Evolutionary conservation across 2,797 vertebrate genomes (phyloP).

Genomic region (Ciconia nigra): DNA sequence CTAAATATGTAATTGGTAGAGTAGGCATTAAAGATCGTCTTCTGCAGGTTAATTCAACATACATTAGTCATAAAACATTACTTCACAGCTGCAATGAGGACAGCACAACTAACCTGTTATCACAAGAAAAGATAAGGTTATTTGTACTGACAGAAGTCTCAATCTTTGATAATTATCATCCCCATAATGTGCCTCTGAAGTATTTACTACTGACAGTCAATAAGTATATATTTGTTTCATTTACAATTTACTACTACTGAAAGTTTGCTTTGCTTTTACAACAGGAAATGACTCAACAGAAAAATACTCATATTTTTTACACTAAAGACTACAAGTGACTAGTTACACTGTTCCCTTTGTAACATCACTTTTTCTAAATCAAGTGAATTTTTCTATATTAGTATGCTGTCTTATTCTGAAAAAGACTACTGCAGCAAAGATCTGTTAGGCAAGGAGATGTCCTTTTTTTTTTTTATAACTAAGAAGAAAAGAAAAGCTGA

Average conservation of each 20-base stretch:
- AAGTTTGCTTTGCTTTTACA: neutral
- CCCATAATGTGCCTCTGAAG: neutral
- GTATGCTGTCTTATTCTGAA: neutral
- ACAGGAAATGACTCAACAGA: neutral
- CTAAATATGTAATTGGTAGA: neutral
- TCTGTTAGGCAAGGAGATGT: neutral
- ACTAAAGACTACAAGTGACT: neutral
- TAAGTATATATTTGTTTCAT: neutral
- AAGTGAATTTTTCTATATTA: neutral
- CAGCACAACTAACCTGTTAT: neutral
- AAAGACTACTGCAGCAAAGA: neutral
- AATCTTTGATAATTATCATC: neutral
- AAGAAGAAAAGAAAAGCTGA: neutral
- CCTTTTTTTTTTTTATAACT: neutral
- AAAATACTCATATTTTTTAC: neutral
- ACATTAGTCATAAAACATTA: neutral
- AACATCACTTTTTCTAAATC: neutral
- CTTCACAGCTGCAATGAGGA: neutral
- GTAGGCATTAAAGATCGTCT: neutral
- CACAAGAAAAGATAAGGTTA: neutral
- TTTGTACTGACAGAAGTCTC: neutral
- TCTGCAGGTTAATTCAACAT: neutral
- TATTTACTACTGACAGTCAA: neutral
- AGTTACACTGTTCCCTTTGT: neutral
- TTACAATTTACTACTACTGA: neutral